Conservation (phyloP, 2,888 invertebrate species). For the Heliothis peltigera region DNA sequence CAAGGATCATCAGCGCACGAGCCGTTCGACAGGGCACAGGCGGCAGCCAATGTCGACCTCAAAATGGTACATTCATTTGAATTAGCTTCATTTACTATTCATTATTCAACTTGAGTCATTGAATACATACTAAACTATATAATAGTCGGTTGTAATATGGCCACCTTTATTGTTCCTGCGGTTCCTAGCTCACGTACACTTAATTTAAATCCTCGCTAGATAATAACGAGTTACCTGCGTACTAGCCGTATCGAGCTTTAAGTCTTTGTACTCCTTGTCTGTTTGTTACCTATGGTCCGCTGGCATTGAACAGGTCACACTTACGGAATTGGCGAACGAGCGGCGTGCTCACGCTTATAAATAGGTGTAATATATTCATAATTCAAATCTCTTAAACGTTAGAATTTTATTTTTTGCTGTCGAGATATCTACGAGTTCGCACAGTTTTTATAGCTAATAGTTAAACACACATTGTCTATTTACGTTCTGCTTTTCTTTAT, state of each 20-base stretch:
- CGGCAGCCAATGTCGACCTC: conserved; percentile 84
- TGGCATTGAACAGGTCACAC: conserved; percentile 22
- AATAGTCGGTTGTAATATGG: conserved; percentile 51
- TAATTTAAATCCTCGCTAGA: conserved; percentile 34
- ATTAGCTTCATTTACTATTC: conserved; percentile 69
- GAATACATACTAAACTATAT: conserved; percentile 54
- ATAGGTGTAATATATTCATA: conserved; percentile 23
- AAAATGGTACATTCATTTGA: conserved; percentile 83
- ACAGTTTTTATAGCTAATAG: conserved; percentile 11
- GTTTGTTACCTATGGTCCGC: conserved; percentile 16
- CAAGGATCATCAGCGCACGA: conserved; percentile 95
- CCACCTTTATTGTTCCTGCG: conserved; percentile 63
- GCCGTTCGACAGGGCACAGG: conserved; percentile 93
- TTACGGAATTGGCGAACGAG: conserved; percentile 31
- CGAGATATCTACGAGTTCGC: background rate
- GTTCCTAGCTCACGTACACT: conserved; percentile 43
- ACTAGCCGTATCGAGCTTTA: conserved; percentile 35
- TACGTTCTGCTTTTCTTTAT: conserved; percentile 24
- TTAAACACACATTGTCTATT: conserved; percentile 18
- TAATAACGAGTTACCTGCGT: conserved; percentile 43
- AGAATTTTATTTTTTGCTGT: conserved; percentile 38
- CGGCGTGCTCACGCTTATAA: conserved; percentile 20
- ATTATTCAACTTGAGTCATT: conserved; percentile 68
- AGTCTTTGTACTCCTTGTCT: conserved; percentile 39
- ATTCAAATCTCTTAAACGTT: conserved; percentile 1